Evolutionary conservation across 2,888 invertebrate species (phyloP), one percentile per base, ranked within the genome.

Genomic region (Erebia epiphron): DNA sequence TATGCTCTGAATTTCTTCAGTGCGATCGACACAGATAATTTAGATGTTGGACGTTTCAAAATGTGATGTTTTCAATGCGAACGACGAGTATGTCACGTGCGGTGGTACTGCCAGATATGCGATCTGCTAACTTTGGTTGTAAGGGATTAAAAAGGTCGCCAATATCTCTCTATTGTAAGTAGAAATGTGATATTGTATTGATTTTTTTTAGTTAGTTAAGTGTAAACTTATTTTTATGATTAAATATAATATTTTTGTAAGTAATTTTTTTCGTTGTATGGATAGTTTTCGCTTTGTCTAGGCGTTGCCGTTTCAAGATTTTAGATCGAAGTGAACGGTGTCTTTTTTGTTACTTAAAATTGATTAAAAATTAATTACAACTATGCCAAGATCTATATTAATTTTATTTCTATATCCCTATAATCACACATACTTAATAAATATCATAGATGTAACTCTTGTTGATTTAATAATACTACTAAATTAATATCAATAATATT

Each of bases 171-270:
- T 92, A 92, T 92, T 92, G 84, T 93, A 91, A 93, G 92, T 94
- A 94, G 93, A 92, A 88, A 91, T 94, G 94, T 94, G 94, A 94
- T 94, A 94, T 93, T 93, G 93, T 92, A 92, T 86, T 92, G 90
- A 86, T 87, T 89, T 91, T 91, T 89, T 76, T 87, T 84, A 57
- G 62, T 67, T 83, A 85, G 82, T 87, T 92, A 90, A 88, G 83
- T 89, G 86, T 92, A 92, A 87, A 90, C 90, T 90, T 92, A 91
- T 89, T 86, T 81, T 84, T 90, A 86, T 85, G 82, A 81, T 87
- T 87, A 85, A 87, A 90, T 86, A 87, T 81, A 46, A 90, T 92
- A 92, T 91, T 92, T 93, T 92, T 92, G 89, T 92, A 92, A 91
- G 92, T 92, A 91, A 85, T 87, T 62, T 62, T 61, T 62, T 87